These are phyloP conservation scores for Hylomyscus alleni DNA, from an alignment of 2,797 vertebrate species.

Conservation along the genomic window DNA sequence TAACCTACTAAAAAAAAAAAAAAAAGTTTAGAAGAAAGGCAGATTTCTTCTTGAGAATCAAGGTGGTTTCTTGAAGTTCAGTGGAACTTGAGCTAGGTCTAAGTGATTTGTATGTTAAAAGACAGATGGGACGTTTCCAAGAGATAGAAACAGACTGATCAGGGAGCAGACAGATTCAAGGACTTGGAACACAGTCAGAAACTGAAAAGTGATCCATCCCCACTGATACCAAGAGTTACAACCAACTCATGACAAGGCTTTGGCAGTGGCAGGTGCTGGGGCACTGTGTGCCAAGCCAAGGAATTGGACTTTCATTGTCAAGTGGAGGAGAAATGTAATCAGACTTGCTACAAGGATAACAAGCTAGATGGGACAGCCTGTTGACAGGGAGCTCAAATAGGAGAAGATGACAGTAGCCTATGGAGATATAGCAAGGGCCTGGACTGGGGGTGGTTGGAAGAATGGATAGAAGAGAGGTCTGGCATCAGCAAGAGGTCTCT, in stretches of 20 bases:
- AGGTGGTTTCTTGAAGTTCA: conserved; percentile 7
- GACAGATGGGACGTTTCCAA: not conserved
- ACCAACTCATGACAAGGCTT: not conserved
- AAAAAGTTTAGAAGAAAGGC: not conserved
- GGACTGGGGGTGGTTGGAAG: not conserved
- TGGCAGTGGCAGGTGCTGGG: not conserved
- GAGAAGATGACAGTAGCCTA: not conserved
- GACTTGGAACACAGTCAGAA: not conserved
- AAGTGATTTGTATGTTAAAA: not conserved
- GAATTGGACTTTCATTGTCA: not conserved
- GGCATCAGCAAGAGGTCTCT: not conserved
- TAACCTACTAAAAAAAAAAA: not conserved
- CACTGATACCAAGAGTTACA: not conserved
- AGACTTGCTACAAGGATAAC: not conserved
- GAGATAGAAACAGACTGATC: not conserved
- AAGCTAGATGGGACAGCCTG: not conserved
- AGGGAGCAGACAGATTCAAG: not conserved
- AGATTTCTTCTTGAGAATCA: not conserved
- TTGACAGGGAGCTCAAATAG: not conserved
- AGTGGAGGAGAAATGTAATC: not conserved
- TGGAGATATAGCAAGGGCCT: not conserved
- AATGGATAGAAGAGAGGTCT: not conserved
- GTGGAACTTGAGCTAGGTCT: not conserved
- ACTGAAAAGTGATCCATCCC: not conserved
- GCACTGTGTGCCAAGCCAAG: not conserved